Conservation (phyloP, 2,888 invertebrate genomes). For the Spisula subtruncata region DNA sequence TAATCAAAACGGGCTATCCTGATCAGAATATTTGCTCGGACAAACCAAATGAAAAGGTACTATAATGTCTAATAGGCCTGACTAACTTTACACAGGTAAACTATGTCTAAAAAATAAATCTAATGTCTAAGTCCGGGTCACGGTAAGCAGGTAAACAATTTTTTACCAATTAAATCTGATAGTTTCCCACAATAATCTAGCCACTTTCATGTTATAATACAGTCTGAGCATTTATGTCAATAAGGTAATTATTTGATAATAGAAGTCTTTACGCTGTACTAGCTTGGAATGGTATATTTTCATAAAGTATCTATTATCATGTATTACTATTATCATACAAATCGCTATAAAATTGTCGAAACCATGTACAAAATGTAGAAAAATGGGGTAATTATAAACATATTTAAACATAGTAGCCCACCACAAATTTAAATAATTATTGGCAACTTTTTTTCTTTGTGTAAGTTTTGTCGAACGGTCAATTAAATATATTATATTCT, state of each 20-base stretch:
- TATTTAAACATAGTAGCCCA: neutral
- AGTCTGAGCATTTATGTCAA: neutral
- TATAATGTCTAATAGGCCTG: too few relatives aligned
- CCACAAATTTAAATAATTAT: neutral
- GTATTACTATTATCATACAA: neutral
- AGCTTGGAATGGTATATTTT: neutral
- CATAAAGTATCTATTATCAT: slow-evolving; percentile 2
- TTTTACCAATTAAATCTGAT: neutral
- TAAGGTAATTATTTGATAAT: slow-evolving; percentile 13
- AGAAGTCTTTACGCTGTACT: neutral
- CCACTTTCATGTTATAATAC: neutral
- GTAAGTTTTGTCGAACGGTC: neutral
- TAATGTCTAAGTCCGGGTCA: too few relatives aligned
- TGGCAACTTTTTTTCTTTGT: neutral
- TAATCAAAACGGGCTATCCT: too few relatives aligned
- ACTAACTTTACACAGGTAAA: too few relatives aligned
- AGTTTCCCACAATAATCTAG: neutral
- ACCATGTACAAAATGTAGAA: neutral
- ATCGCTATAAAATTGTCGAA: neutral
- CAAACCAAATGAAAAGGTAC: too few relatives aligned
- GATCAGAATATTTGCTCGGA: too few relatives aligned
- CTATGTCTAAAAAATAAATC: too few relatives aligned
- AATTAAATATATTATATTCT: neutral
- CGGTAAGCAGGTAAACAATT: neutral
- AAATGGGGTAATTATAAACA: neutral